Evolutionary conservation across 2,888 invertebrate genomes (phyloP).

Genomic region (Neria commutata): DNA sequence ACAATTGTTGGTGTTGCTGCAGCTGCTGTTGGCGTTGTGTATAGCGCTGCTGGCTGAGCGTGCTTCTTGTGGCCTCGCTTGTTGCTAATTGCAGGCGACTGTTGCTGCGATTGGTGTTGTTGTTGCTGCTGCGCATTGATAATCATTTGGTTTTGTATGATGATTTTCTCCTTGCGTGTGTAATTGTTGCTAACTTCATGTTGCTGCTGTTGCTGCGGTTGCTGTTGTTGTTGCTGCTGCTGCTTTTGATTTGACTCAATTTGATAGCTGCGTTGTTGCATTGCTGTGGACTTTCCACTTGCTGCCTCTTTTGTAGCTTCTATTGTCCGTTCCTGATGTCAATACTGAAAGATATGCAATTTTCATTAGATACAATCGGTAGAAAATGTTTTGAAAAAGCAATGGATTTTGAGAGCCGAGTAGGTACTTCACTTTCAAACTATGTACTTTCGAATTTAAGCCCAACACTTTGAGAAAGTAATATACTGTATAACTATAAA

Average conservation of each 20-base stretch:
- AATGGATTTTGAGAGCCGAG: no score
- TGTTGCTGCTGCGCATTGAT: constrained; percentile 55
- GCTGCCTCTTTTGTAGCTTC: constrained; percentile 64
- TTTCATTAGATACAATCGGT: no score
- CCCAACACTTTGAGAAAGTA: no score
- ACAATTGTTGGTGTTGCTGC: constrained; percentile 37
- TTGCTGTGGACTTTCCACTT: constrained; percentile 61
- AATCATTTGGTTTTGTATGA: constrained; percentile 60
- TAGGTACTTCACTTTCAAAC: no score
- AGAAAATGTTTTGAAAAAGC: no score
- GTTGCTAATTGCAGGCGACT: constrained; percentile 52
- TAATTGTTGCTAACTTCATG: constrained; percentile 28
- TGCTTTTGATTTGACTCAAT: constrained; percentile 47
- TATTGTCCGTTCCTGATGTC: constrained; percentile 62
- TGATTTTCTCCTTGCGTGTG: constrained; percentile 52
- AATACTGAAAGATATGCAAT: constrained; percentile 49
- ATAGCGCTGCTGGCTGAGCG: constrained; percentile 38
- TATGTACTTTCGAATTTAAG: no score
- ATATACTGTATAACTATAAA: no score
- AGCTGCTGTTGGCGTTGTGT: constrained; percentile 37
- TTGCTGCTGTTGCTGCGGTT: constrained; percentile 62
- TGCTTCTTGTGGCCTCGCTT: constrained; percentile 13
- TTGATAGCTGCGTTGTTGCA: constrained; percentile 43
- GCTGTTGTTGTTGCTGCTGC: constrained; percentile 63
- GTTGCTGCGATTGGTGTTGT: constrained; percentile 46